A percentile compares a stretch with the other conserved stretches of the same genome.
Conservation (phyloP, 2,797 vertebrate species). For the Ispidina lecontei region DNA sequence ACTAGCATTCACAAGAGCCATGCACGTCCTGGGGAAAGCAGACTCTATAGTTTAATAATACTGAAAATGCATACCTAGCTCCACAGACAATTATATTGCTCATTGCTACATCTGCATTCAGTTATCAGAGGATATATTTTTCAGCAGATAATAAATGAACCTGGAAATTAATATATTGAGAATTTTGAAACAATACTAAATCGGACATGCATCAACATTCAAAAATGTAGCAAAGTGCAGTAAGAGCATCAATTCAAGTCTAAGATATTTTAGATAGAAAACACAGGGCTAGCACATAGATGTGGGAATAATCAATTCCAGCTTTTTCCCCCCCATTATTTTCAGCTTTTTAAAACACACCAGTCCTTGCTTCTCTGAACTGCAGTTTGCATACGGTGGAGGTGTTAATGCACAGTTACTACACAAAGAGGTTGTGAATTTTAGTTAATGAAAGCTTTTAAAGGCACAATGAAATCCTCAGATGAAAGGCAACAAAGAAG, state of each 20-base stretch:
- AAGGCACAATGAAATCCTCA: conserved; percentile 40
- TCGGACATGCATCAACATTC: not conserved
- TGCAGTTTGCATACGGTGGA: conserved; percentile 47
- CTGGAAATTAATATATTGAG: not conserved
- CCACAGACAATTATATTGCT: conserved; percentile 24
- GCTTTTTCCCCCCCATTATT: not conserved
- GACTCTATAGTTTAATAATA: conserved; percentile 43
- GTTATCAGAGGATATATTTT: conserved; percentile 41
- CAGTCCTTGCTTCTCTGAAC: conserved; percentile 22
- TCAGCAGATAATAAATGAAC: conserved; percentile 35
- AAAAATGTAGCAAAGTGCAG: not conserved
- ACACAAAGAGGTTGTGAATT: conserved; percentile 53
- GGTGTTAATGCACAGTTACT: conserved; percentile 53
- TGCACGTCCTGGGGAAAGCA: conserved; percentile 32
- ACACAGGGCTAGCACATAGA: not conserved
- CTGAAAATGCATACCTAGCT: conserved; percentile 41
- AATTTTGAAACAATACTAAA: conserved; percentile 34
- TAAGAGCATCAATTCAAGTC: conserved; percentile 6
- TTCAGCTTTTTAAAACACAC: conserved; percentile 47
- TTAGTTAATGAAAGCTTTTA: conserved; percentile 71
- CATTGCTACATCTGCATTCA: conserved; percentile 17
- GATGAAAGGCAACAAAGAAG: conserved; percentile 49
- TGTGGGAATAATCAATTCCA: conserved; percentile 5
- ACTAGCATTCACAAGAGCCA: conserved; percentile 33
- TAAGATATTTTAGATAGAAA: conserved; percentile 13